Conservation (phyloP, 2,888 invertebrate genomes). For the Oligia fasciuncula region DNA sequence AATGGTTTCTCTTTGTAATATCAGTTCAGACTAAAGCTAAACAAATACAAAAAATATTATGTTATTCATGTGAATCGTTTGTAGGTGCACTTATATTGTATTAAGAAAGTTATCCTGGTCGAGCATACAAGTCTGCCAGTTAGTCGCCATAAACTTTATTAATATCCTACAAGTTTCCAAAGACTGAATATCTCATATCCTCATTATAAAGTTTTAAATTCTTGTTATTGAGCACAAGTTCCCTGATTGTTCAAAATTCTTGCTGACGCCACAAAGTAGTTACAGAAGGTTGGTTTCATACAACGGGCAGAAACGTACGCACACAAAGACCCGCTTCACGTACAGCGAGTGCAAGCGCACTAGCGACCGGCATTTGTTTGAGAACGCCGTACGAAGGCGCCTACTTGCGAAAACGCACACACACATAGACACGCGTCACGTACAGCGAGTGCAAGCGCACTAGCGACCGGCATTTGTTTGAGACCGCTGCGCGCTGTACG, state of each 20-base stretch:
- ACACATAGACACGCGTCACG: background rate
- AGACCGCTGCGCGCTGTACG: too few relatives aligned
- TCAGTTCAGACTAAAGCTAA: background rate
- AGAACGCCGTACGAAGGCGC: too few relatives aligned
- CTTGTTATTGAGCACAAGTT: conserved; percentile 41
- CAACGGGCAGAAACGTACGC: too few relatives aligned
- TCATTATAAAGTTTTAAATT: conserved; percentile 43
- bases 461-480: background rate
- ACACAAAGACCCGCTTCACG: background rate
- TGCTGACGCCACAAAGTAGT: background rate
- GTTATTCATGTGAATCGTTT: background rate
- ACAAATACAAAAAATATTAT: background rate
- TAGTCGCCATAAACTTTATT: conserved; percentile 24
- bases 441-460: background rate
- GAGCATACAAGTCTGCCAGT: background rate
- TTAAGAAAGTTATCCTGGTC: background rate
- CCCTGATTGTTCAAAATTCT: conserved; percentile 29
- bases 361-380: background rate
- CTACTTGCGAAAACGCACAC: too few relatives aligned
- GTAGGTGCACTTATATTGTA: background rate
- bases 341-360: background rate
- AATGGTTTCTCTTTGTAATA: background rate
- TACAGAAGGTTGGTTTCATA: background rate
- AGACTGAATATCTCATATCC: conserved; percentile 20
- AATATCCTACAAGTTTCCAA: conserved; percentile 30